Evolutionary conservation across 2,888 invertebrate species (phyloP).

Genomic region (Noctua janthe): DNA sequence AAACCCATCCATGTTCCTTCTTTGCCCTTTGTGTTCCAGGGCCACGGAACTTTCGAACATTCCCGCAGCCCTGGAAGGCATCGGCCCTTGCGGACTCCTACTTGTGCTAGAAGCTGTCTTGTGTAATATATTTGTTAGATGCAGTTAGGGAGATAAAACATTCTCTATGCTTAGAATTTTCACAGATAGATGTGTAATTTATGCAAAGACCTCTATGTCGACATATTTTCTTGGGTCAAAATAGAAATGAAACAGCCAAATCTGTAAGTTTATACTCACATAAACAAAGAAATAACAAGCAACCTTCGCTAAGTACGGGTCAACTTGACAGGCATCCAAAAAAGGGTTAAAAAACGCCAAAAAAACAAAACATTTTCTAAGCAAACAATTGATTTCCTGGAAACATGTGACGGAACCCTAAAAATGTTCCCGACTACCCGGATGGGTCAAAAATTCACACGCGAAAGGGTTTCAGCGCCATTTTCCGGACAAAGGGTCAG

Average conservation of each 20-base stretch:
- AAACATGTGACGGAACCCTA: constrained; percentile 59
- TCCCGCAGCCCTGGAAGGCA: no score
- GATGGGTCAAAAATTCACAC: constrained; percentile 58
- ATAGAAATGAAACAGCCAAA: not conserved
- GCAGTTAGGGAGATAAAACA: not conserved
- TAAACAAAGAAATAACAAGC: constrained; percentile 13
- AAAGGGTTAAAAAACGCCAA: not conserved
- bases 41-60: no score
- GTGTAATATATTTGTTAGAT: constrained; percentile 21
- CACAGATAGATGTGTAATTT: not conserved
- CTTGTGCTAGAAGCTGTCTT: no score
- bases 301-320: constrained; percentile 12
- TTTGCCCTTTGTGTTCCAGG: no score
- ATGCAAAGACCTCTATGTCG: not conserved
- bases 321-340: not conserved
- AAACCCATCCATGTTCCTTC: no score
- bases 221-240: not conserved
- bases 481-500: constrained; percentile 58
- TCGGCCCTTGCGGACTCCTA: no score
- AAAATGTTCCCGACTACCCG: constrained; percentile 43
- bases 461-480: constrained; percentile 55
- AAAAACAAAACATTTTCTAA: constrained; percentile 46
- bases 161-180: not conserved
- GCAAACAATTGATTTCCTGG: constrained; percentile 48
- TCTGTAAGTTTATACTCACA: not conserved